These are phyloP conservation scores for Triops longicaudatus DNA, from an alignment of 1,140 invertebrate genomes.

Conservation along the genomic window DNA sequence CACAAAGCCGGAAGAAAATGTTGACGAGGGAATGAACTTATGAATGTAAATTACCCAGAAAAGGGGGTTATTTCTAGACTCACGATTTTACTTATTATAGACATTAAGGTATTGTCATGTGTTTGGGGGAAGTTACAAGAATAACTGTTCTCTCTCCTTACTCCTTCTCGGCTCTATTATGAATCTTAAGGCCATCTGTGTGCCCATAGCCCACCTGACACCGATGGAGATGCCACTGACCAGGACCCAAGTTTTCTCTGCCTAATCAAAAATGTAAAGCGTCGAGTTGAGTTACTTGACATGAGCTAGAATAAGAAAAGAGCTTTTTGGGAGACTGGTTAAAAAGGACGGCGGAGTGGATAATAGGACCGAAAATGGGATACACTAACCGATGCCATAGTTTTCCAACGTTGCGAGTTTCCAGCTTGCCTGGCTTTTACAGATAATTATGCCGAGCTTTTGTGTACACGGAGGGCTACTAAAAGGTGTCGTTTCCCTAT, in stretches of 20 bases:
- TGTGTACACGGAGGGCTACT: background rate
- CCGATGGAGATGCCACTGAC: background rate
- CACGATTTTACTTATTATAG: background rate
- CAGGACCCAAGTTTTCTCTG: background rate
- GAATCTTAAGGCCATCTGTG: background rate
- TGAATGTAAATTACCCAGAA: background rate
- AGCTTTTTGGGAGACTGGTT: background rate
- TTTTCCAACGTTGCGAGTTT: background rate
- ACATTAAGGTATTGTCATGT: background rate
- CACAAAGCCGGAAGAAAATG: background rate
- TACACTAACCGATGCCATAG: background rate
- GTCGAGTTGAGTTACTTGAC: background rate
- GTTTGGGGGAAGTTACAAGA: background rate
- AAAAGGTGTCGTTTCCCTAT: conserved; percentile 15
- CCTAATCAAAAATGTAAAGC: background rate
- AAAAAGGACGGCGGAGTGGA: background rate
- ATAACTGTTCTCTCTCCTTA: background rate
- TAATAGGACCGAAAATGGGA: background rate
- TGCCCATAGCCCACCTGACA: conserved; percentile 10
- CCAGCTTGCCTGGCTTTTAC: background rate
- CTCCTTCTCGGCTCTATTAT: background rate
- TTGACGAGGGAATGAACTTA: conserved; percentile 7
- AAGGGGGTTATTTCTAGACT: conserved; percentile 4
- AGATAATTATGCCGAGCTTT: conserved; percentile 7
- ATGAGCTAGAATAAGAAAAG: background rate